Base-by-base conservation (phyloP, 2,888 invertebrate genomes). In the Craniophora ligustri region DNA sequence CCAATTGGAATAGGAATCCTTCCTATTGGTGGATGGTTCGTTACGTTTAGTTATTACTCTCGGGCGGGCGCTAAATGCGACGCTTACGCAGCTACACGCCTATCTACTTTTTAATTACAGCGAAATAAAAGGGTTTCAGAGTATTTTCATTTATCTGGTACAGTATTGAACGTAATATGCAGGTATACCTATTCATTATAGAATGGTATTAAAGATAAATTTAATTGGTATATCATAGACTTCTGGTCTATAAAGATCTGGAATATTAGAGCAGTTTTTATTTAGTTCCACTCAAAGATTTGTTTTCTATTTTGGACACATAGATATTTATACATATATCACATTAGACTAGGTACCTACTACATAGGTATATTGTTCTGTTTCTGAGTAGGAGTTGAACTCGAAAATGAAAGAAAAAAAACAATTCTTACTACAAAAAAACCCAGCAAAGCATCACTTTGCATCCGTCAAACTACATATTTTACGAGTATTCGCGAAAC, bases 61-160 rank as follows among this genome's bases (percentile, higher is more conserved):
- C 64, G 61, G 74, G 65, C 67, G 75, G n/a, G 79, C 67, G 75
- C 73, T 75, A 70, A 61, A 67, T 65, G 51, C 45, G 39, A 66
- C 69, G 68, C 62, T 47, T 59, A 71, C 64, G 57, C 66, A 65
- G 46, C 58, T 69, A 71, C 61, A 71, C 64, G 69, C 67, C 61
- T 67, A 60, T 72, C 60, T 35, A 10, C 47, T 63, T 59, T 64
- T 49, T 69, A 73, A 61, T 67, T 72, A 70, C 59, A 51, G 38
- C 58, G 38, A 47, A 70, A 46, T 49, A 45, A 49, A 55, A 66
- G 54, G 15, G 42, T 48, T 57, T 44, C 40, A 32, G 21, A 19
- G 41, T 47, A 53, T 50, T 65, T 50, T 34, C 32, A 45, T 53
- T 67, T 45, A 31, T 23, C 14, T 59, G 36, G n/a, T 23, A n/a